These are phyloP conservation scores for Phoxinus phoxinus DNA, from an alignment of 2,113 vertebrate species.

Conservation along the genomic window DNA sequence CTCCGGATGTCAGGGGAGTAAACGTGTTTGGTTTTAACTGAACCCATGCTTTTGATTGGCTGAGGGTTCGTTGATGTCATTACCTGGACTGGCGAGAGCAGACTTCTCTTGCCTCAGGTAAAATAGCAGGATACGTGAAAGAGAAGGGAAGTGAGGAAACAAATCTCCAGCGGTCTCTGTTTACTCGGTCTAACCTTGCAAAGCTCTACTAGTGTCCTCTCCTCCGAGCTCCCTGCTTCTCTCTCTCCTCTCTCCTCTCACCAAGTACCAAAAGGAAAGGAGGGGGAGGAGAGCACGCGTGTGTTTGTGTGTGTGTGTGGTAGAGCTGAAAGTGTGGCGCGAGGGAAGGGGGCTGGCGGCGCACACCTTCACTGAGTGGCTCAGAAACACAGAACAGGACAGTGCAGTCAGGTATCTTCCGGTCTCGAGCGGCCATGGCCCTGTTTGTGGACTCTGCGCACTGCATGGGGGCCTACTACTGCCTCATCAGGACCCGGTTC, in stretches of 20 bases:
- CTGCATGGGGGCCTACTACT: conserved; percentile 71
- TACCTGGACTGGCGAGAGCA: neutral
- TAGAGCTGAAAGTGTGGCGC: conserved; percentile 24
- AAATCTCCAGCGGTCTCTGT: conserved; percentile 18
- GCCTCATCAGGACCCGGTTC: conserved; percentile 66
- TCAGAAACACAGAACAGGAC: conserved; percentile 29
- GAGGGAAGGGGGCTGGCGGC: conserved; percentile 25
- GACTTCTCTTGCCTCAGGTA: conserved; percentile 19
- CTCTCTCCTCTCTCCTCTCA: conserved; percentile 41
- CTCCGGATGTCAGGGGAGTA: neutral
- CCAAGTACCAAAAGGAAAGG: conserved; percentile 32
- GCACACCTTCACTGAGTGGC: conserved; percentile 42
- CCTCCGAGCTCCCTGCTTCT: neutral
- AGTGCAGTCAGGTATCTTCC: neutral
- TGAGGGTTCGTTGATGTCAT: neutral
- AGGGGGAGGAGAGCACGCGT: conserved; percentile 48
- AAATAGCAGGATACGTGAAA: neutral
- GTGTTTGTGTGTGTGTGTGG: conserved; percentile 35
- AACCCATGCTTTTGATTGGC: conserved; percentile 1
- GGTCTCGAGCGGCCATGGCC: conserved; percentile 68
- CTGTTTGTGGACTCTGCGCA: conserved; percentile 60
- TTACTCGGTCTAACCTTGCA: conserved; percentile 6
- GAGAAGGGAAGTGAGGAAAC: neutral
- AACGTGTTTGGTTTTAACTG: neutral
- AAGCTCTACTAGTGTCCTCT: conserved; percentile 32